Base-by-base conservation (phyloP, 64 coral and sea anemone species). In the Hydrozoanthus tunicans region DNA sequence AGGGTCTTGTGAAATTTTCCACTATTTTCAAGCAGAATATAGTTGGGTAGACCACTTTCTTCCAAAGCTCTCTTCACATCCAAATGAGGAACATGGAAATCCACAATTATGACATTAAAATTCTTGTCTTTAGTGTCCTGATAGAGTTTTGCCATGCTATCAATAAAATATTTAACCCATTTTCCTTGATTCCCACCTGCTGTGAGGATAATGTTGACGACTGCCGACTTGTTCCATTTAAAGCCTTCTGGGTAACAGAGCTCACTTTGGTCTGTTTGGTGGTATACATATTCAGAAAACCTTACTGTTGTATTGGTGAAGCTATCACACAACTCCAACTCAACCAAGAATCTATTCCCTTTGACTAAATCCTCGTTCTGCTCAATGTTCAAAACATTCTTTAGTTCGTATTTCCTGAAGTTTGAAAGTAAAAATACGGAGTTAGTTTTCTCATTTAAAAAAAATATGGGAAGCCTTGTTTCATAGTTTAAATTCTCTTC, bases 231-330 rank as follows among this genome's bases (percentile, higher is more conserved):
- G 67, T 93, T 96, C 94, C 89, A 96, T 13, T 54, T 79, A 77
- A 96, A 85, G 13, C 91, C 92, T 90, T 86, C 94, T 17, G 94
- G 94, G 52, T 71, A 86, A 58, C 94, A 96, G 14, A 96, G 56
- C 5, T 32, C 23, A 5, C 4, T 6, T 7, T 79, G 67, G 7
- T 72, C 78, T 64, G 53, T 51, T 14, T 64, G 58, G 13, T 52
- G 65, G 59, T 96, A 96, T 6, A 96, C 78, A 93, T 96, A 93
- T 51, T 96, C 94, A 52, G 94, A 96, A 73, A 96, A 96, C 64
- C 91, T 63, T 17, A 91, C 80, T 69, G 6, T 73, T 70, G 43
- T 89, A 72, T 86, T 73, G 5, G 67, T 67, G 72, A 13, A 27
- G 59, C 57, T 88, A 51, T 96, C 81, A 56, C 5, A 4, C 25